These are phyloP conservation scores for Ptiloglossa arizonensis DNA, from an alignment of 1,140 invertebrate genomes.

Conservation along the genomic window DNA sequence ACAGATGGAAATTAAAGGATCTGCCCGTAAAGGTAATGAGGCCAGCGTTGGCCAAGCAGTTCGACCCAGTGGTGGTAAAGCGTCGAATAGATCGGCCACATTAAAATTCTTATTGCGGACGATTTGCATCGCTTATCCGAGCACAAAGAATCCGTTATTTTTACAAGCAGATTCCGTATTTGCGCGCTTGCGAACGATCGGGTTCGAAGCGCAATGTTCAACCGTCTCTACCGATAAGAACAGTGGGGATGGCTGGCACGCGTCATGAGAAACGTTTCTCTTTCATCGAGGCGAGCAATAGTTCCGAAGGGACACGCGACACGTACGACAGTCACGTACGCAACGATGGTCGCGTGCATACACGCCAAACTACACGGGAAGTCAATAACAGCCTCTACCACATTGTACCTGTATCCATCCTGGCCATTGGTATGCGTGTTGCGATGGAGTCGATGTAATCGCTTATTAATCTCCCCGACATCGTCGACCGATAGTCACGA, in stretches of 20 bases:
- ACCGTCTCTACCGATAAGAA: conserved; percentile 33
- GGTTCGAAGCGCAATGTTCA: conserved; percentile 6
- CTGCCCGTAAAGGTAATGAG: neutral
- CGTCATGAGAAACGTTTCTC: conserved; percentile 60
- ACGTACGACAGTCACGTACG: conserved; percentile 27
- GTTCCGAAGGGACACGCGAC: conserved; percentile 42
- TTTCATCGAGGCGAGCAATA: conserved; percentile 54
- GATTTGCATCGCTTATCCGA: neutral
- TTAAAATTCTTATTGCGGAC: neutral
- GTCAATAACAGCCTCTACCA: conserved; percentile 21
- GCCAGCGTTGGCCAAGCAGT: neutral
- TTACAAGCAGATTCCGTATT: neutral
- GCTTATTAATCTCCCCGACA: conserved; percentile 13
- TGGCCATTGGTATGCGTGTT: conserved; percentile 27
- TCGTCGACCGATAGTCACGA: neutral
- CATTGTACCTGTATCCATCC: neutral
- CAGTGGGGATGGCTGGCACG: conserved; percentile 56
- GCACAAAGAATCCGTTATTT: conserved; percentile 14
- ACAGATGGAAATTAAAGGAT: neutral
- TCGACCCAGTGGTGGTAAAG: neutral
- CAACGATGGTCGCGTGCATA: conserved; percentile 6
- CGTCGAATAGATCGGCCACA: neutral
- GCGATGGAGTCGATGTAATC: conserved; percentile 33
- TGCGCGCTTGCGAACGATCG: neutral
- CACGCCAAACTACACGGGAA: neutral